Conservation (phyloP, 2,797 vertebrate species). For the Eutrigla gurnardus region DNA sequence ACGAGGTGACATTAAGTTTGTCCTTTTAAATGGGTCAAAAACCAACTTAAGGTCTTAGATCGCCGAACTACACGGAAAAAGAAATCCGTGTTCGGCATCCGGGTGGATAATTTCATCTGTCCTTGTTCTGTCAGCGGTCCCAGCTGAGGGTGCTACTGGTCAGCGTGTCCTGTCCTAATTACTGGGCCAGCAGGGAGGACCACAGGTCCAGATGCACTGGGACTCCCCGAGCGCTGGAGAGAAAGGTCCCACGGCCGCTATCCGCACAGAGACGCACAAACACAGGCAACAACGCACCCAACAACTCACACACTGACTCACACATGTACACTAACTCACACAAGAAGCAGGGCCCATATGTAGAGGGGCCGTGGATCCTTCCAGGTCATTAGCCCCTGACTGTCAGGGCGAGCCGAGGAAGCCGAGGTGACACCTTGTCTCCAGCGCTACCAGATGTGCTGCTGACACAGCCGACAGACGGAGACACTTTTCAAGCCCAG, state of each 20-base stretch:
- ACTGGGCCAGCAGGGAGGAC: constrained; percentile 65
- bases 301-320: background rate
- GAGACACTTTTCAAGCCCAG: constrained; percentile 28
- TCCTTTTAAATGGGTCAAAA: constrained; percentile 73
- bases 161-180: constrained; percentile 77
- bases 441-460: constrained; percentile 70
- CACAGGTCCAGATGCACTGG: constrained; percentile 66
- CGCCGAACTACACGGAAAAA: constrained; percentile 36
- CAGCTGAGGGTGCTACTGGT: constrained; percentile 70
- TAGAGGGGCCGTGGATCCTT: constrained; percentile 67
- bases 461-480: constrained; percentile 59
- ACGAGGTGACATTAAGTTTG: constrained; percentile 59
- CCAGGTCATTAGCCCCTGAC: constrained; percentile 76
- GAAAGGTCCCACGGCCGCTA: constrained; percentile 38
- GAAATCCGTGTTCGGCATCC: constrained; percentile 47
- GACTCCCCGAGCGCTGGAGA: constrained; percentile 47
- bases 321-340: constrained; percentile 8
- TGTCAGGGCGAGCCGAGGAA: constrained; percentile 70
- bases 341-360: constrained; percentile 55
- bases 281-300: background rate
- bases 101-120: constrained; percentile 74
- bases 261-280: background rate
- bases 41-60: constrained; percentile 56
- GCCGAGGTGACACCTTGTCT: constrained; percentile 56
- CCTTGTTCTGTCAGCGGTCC: constrained; percentile 77